A percentile compares a stretch with the other conserved stretches of the same genome.
phyloP scores from a whole-genome alignment of 2,113 vertebrate species.

The Lophotis ruficrista region DNA sequence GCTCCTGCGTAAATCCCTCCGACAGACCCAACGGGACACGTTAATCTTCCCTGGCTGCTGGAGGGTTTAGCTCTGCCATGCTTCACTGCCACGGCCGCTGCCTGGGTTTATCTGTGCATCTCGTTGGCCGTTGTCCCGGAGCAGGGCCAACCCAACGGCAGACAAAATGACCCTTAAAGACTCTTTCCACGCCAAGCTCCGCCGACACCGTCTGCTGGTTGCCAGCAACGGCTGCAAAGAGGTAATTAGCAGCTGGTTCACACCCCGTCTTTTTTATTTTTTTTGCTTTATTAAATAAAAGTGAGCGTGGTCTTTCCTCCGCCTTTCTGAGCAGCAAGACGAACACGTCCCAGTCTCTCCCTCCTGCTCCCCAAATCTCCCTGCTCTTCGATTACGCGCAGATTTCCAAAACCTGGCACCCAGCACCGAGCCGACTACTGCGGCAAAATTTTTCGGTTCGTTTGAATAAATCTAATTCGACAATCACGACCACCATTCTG shows the following conservation, averaged over 20 bases:
- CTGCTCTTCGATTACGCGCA: neutral
- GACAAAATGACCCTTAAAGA: neutral
- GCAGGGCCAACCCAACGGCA: neutral
- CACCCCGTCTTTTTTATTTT: neutral
- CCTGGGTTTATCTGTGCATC: neutral
- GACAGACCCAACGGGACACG: rapidly evolving
- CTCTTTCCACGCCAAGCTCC: neutral
- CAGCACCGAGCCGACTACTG: neutral
- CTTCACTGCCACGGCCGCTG: neutral
- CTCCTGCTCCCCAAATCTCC: neutral
- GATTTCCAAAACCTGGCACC: neutral
- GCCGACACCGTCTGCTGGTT: neutral
- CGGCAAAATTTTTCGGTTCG: neutral
- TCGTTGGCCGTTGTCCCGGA: neutral
- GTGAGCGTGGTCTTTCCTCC: rapidly evolving
- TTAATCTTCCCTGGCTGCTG: neutral
- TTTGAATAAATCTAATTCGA: conserved; percentile 38
- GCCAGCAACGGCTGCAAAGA: neutral
- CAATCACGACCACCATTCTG: conserved; percentile 29
- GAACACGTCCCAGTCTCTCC: neutral
- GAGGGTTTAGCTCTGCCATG: neutral
- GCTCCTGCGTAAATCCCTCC: neutral
- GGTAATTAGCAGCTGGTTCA: neutral
- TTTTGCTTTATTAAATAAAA: neutral
- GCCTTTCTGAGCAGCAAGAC: neutral